Evolutionary conservation across 2,888 invertebrate species (phyloP).

Genomic region (Sinhomidia bicolor): DNA sequence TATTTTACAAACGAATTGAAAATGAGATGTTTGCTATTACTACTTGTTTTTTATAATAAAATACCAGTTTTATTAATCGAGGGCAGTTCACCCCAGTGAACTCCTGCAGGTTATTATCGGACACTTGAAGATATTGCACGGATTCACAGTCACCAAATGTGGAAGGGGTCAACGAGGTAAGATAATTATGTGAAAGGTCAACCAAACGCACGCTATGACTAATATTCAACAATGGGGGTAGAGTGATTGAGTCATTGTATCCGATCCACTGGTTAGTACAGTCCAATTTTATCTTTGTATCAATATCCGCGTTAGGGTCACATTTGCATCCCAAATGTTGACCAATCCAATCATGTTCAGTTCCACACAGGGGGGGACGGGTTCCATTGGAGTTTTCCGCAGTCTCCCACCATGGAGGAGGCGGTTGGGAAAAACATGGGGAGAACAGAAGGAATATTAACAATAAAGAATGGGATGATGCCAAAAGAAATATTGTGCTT

Average conservation of each 20-base stretch:
- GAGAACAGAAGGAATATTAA: background rate
- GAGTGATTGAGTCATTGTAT: conserved; percentile 51
- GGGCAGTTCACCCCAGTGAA: conserved; percentile 71
- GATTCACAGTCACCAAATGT: conserved; percentile 75
- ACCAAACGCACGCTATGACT: conserved; percentile 71
- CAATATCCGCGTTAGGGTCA: background rate
- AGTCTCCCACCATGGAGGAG: background rate
- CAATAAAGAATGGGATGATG: background rate
- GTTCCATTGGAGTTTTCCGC: background rate
- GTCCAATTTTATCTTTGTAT: conserved; percentile 39
- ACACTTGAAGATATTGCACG: conserved; percentile 65
- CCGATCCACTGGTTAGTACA: conserved; percentile 68
- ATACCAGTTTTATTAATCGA: conserved; percentile 65
- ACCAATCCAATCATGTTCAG: conserved; percentile 72
- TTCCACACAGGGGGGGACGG: conserved; percentile 66
- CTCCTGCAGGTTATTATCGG: conserved; percentile 67
- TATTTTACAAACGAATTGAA: too few species aligned
- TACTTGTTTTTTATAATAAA: too few species aligned
- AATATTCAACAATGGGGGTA: conserved; percentile 74
- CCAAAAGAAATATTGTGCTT: background rate
- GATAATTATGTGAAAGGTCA: conserved; percentile 72
- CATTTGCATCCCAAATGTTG: conserved; percentile 76
- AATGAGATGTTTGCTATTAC: too few species aligned
- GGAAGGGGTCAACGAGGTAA: conserved; percentile 59
- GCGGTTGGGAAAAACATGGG: background rate